Conservation (phyloP, 2,888 invertebrate genomes). For the Deroplatys truncata region DNA sequence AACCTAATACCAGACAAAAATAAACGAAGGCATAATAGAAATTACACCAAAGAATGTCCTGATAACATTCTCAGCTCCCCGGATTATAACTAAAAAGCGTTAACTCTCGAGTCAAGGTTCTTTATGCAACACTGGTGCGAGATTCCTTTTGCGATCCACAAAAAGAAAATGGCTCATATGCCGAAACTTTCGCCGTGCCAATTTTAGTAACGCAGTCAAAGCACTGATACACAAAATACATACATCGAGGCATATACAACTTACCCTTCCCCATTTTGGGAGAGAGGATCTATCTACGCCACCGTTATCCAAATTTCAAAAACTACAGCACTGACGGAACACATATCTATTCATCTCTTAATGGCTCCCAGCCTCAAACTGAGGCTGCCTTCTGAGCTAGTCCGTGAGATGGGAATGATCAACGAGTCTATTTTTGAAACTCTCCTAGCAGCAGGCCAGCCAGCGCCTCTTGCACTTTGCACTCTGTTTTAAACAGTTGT, state of each 20-base stretch:
- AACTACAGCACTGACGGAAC: background rate
- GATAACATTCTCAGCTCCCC: too few species aligned
- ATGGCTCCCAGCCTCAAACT: background rate
- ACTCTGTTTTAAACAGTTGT: background rate
- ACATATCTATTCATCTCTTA: background rate
- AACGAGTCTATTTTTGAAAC: constrained; percentile 2
- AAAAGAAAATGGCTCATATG: background rate
- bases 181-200: background rate
- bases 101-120: too few species aligned
- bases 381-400: background rate
- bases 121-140: too few species aligned
- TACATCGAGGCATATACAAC: background rate
- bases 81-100: too few species aligned
- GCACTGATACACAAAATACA: background rate
- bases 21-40: too few species aligned
- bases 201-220: background rate
- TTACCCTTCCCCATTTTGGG: constrained; percentile 18
- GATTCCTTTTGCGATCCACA: background rate
- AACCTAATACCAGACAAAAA: too few species aligned
- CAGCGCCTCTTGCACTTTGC: constrained; percentile 7
- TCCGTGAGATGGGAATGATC: background rate
- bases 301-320: background rate
- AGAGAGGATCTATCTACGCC: background rate
- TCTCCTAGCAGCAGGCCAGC: background rate
- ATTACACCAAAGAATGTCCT: too few species aligned